These are phyloP conservation scores for Benitochromis conjunctus DNA, from an alignment of 2,113 vertebrate species.

Conservation along the genomic window DNA sequence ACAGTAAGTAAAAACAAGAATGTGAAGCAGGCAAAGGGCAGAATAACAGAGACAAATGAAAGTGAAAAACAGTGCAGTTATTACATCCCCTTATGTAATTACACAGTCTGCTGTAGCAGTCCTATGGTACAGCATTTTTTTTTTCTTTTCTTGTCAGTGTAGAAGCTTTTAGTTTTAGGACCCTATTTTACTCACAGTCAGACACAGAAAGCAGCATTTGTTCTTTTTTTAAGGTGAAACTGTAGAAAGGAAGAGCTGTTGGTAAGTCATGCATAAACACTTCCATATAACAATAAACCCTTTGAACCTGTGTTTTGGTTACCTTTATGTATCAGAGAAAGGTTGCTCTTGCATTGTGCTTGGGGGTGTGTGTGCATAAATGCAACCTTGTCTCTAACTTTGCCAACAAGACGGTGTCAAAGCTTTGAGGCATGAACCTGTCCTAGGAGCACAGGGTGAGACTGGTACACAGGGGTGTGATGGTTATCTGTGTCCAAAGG, in stretches of 20 bases:
- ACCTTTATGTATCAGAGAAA: neutral
- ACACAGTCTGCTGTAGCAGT: neutral
- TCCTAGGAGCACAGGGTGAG: conserved; percentile 3
- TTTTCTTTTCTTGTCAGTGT: neutral
- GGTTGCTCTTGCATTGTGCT: neutral
- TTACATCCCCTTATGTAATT: neutral
- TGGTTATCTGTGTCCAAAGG: conserved; percentile 17
- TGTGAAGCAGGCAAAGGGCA: neutral
- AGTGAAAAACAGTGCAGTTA: neutral
- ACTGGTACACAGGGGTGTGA: neutral
- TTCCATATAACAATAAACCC: neutral
- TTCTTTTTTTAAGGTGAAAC: neutral
- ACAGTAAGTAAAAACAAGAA: neutral
- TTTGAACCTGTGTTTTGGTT: neutral
- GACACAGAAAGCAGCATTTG: neutral
- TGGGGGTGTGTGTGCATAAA: neutral
- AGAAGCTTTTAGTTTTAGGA: neutral
- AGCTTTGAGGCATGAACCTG: conserved; percentile 8
- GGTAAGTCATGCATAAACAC: neutral
- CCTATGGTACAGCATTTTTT: neutral
- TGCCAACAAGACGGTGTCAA: neutral
- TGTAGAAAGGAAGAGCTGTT: neutral
- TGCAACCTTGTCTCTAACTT: neutral
- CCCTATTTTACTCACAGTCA: neutral
- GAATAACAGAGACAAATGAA: neutral